Evolutionary conservation across 2,888 invertebrate species (phyloP), one percentile per base, ranked within the genome.

Genomic region (Orthosia incerta): DNA sequence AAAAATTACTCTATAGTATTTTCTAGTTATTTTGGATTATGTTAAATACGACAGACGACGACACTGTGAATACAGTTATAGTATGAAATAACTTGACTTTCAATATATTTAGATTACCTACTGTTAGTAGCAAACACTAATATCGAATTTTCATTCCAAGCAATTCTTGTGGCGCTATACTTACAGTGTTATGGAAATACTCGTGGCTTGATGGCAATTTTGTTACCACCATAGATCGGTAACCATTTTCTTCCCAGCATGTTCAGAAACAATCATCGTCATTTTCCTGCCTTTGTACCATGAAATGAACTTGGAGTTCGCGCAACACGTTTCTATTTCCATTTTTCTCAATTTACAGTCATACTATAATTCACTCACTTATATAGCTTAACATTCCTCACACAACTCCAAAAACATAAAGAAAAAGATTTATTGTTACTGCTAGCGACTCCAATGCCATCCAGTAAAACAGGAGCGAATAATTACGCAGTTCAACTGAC

Each of bases 401-500:
- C 39, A 39, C 39, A 39, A 39, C 7, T 60, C 18, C 20, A n/a
- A 55, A 39, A 59, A n/a, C 13, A 39, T 13, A n/a, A 39, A 45
- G 15, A 45, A 60, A 62, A 61, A 18, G 1, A 51, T 51, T 55
- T 55, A 55, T 39, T 16, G 7, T 18, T 4, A 31, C 48, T 50
- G 15, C 3, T 48, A 26, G 64, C 71, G 50, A 74, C 78, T 86
- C 74, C 61, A 68, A 61, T 79, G 57, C 18, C 51, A 50, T 65
- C 53, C 39, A 74, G 57, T 39, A 46, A 67, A 80, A 79, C 59
- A 73, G 60, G 77, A 80, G 70, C 62, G 60, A 60, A 65, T 82
- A 76, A 80, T 80, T 76, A 67, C 63, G 59, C 66, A 62, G 74
- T 71, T 71, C 68, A 72, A 59, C 75, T 82, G 83, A 84, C 79